Evolutionary conservation across 2,888 invertebrate species (phyloP).

Genomic region (Synanthedon formicaeformis): DNA sequence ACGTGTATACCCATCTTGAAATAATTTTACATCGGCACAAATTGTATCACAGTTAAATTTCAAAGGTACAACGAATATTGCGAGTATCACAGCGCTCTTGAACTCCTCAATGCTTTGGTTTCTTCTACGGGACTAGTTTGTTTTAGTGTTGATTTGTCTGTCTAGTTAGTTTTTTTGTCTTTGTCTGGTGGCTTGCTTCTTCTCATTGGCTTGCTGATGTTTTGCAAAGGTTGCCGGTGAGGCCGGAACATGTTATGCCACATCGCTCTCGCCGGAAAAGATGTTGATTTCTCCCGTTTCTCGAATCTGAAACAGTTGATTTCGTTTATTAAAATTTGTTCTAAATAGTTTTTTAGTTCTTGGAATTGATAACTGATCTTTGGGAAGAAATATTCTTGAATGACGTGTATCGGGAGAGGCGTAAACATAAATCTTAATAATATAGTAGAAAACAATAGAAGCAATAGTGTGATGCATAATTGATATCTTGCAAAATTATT

Average conservation of each 20-base stretch:
- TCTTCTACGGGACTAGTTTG: constrained; percentile 24
- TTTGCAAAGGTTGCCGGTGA: constrained; percentile 19
- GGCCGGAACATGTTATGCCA: constrained; percentile 47
- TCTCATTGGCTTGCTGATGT: constrained; percentile 35
- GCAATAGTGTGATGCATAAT: no score
- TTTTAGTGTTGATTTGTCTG: constrained; percentile 6
- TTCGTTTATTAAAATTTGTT: no score
- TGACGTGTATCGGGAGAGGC: no score
- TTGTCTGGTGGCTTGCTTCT: constrained; percentile 58
- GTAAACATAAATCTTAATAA: no score
- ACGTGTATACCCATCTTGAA: constrained; percentile 78
- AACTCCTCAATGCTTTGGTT: constrained; percentile 8
- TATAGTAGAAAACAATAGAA: no score
- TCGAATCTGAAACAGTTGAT: constrained; percentile 23
- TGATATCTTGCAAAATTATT: no score
- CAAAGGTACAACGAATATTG: constrained; percentile 21
- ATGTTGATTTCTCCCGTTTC: constrained; percentile 11
- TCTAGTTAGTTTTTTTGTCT: constrained; percentile 12
- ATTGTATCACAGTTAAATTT: constrained; percentile 22
- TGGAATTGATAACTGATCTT: no score
- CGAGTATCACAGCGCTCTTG: constrained; percentile 3
- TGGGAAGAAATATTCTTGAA: no score
- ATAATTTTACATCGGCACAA: constrained; percentile 2
- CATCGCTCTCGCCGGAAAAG: constrained; percentile 22
- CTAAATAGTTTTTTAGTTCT: no score